phyloP scores from a whole-genome alignment of 2,113 vertebrate species.

The Scomber japonicus region DNA sequence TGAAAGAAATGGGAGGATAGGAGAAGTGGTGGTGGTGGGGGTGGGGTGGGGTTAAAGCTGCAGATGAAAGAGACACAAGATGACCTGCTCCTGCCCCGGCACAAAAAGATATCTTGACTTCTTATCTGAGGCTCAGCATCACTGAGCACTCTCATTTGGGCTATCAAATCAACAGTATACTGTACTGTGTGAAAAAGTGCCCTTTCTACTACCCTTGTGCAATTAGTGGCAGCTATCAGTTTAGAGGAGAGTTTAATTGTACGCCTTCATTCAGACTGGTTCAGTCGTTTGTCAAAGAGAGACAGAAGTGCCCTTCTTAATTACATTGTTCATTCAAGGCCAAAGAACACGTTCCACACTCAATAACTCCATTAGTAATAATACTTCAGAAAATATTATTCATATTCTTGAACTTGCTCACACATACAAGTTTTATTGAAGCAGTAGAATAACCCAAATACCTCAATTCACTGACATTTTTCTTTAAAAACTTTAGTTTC shows the following conservation, averaged over 20 bases:
- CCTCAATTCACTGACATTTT: slow-evolving; percentile 3
- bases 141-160: slow-evolving; percentile 59
- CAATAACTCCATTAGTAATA: slow-evolving; percentile 30
- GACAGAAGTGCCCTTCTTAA: slow-evolving; percentile 60
- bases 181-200: slow-evolving; percentile 15
- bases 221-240: slow-evolving; percentile 72
- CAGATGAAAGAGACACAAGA: slow-evolving; percentile 59
- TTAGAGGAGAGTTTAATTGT: slow-evolving; percentile 63
- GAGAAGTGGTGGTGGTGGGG: neutral
- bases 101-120: slow-evolving; percentile 46
- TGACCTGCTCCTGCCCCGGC: slow-evolving; percentile 46
- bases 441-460: neutral
- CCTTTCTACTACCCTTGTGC: slow-evolving; percentile 34
- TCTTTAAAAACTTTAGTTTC: slow-evolving; percentile 4
- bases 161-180: slow-evolving; percentile 45
- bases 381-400: slow-evolving; percentile 24
- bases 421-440: neutral
- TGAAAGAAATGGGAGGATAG: slow-evolving; percentile 26
- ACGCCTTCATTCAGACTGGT: slow-evolving; percentile 43
- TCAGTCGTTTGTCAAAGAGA: slow-evolving; percentile 66
- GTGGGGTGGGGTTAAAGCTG: neutral
- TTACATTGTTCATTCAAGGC: slow-evolving; percentile 66
- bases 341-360: slow-evolving; percentile 52
- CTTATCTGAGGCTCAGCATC: slow-evolving; percentile 58
- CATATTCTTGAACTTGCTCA: slow-evolving; percentile 22